A percentile compares a stretch with the other conserved stretches of the same genome.
These are phyloP conservation scores for Hydrotaea diabolus DNA, from an alignment of 2,888 invertebrate species.

Conservation along the genomic window DNA sequence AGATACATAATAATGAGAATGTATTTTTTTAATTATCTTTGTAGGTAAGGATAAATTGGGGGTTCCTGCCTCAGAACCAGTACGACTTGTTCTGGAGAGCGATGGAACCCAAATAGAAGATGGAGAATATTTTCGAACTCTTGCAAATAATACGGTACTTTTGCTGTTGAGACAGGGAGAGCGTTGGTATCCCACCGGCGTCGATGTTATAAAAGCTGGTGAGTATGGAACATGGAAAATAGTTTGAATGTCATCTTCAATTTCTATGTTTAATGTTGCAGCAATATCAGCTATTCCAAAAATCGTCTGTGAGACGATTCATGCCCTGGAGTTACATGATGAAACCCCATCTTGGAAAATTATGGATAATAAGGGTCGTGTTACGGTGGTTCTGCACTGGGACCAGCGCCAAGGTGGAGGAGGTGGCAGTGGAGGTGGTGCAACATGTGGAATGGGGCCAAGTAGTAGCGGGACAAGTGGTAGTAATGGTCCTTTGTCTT, in stretches of 20 bases:
- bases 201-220: slow-evolving; percentile 97
- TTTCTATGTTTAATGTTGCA: slow-evolving; percentile 78
- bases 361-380: slow-evolving; percentile 98
- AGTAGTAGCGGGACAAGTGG: slow-evolving; percentile 78
- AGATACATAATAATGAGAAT: too few relatives aligned
- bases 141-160: slow-evolving; percentile 94
- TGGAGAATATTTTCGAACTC: slow-evolving; percentile 96
- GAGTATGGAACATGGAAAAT: slow-evolving; percentile 73
- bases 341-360: slow-evolving; percentile 99
- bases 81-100: slow-evolving; percentile 94
- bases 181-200: slow-evolving; percentile 96
- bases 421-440: slow-evolving; percentile 81
- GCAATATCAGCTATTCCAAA: slow-evolving; percentile 97
- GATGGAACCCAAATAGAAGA: slow-evolving; percentile 99
- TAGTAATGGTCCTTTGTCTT: slow-evolving; percentile 76
- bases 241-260: not conserved
- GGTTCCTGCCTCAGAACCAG: slow-evolving; percentile 92
- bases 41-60: slow-evolving; percentile 94
- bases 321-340: slow-evolving; percentile 96
- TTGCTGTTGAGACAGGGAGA: slow-evolving; percentile 93
- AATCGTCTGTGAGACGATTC: slow-evolving; percentile 98
- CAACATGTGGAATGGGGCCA: slow-evolving; percentile 78
- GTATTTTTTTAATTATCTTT: slow-evolving; percentile 7
- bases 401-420: slow-evolving; percentile 90
- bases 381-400: slow-evolving; percentile 98